These are phyloP conservation scores for Leucoraja ocellata DNA, from an alignment of 2,797 vertebrate species.

Conservation along the genomic window DNA sequence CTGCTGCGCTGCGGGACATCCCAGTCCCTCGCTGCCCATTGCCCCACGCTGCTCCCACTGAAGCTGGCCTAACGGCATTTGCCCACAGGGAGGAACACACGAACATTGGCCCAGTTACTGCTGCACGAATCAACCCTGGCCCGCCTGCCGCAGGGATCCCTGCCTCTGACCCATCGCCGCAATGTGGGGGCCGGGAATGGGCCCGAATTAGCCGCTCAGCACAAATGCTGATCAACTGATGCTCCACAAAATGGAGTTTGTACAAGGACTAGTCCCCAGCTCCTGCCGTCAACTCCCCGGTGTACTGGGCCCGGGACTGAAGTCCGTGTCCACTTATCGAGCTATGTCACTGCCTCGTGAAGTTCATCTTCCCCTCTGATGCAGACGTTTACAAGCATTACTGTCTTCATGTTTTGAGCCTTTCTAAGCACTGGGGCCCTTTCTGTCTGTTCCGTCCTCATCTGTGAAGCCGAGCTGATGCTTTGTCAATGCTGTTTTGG, in stretches of 20 bases:
- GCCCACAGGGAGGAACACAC: too few species aligned
- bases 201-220: neutral
- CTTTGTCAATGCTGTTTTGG: neutral
- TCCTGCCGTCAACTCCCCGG: too few species aligned
- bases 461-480: neutral
- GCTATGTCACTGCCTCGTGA: neutral
- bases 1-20: neutral
- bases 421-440: neutral
- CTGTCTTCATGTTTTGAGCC: neutral
- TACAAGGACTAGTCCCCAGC: neutral
- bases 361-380: neutral
- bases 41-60: too few species aligned
- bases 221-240: neutral
- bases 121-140: too few species aligned
- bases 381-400: neutral
- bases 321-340: too few species aligned
- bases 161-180: too few species aligned
- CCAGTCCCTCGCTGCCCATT: too few species aligned
- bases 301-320: neutral
- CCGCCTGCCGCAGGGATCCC: too few species aligned
- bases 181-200: too few species aligned
- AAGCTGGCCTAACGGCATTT: too few species aligned
- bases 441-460: neutral
- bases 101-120: neutral
- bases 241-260: neutral